Base-by-base conservation (phyloP, 2,797 vertebrate species). In the Notoglanidium macrostoma region DNA sequence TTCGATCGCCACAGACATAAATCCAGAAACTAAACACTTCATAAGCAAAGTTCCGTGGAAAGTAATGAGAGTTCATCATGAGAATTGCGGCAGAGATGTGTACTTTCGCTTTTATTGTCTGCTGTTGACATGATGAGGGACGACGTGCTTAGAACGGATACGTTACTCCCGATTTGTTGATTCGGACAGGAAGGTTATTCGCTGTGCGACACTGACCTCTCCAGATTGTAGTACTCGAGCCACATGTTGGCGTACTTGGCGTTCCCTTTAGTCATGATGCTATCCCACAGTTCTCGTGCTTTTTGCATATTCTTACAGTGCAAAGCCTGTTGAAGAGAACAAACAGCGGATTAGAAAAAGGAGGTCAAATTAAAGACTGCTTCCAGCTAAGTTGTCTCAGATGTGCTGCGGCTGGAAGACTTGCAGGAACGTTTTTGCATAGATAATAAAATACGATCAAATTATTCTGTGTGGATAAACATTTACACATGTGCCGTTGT, bases 241-340 rank as follows among this genome's bases (percentile, higher is more conserved):
- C 98, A 99, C 98, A 99, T 99, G 94, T 98, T 98, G 86, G 98
- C 98, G 0, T 95, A 99, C 89, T 98, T 99, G 87, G 98, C 97
- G 5, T 99, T 99, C 46, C 98, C 98, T 95, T 97, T 98, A 1
- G 97, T 99, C 98, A 99, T 99, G 85, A 99, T 98, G 90, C 91
- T 97, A 89, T 99, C 98, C 98, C 98, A 99, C 86, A 99, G 96
- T 7, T 99, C 98, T 88, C 98, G 95, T 49, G 98, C 98, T 90
- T 99, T 99, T 92, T 99, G 98, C 94, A 99, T 99, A 91, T 99
- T 99, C 92, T 97, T 98, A 91, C 98, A 99, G 79, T 98, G 96
- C 5, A 96, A 95, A 3, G 98, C 98, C 98, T 99, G 91, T 29
- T 17, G 26, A 72, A 12, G 21, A 59, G 32, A 59, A 29, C 35